Evolutionary conservation across 2,888 invertebrate genomes (phyloP).

Genomic region (Rapana venosa): DNA sequence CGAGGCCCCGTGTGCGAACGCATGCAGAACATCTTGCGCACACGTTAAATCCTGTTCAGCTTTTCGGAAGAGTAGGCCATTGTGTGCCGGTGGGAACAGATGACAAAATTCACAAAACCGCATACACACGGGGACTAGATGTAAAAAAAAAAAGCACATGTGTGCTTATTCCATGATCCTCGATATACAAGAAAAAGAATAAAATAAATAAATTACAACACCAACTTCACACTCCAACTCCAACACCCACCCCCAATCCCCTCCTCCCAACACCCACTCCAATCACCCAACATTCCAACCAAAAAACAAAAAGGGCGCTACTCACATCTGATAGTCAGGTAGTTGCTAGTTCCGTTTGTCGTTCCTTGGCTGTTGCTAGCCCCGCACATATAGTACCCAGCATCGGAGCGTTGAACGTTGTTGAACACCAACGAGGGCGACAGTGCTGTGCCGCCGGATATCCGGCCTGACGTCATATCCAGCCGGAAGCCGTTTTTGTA

Average conservation of each 20-base stretch:
- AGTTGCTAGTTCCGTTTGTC: background rate
- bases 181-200: no score
- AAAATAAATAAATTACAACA: no score
- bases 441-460: background rate
- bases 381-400: constrained; percentile 13
- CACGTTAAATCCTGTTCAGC: no score
- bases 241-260: background rate
- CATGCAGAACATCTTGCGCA: no score
- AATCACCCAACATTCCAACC: background rate
- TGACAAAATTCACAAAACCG: no score
- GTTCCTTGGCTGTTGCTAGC: constrained; percentile 26
- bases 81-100: no score
- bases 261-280: background rate
- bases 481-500: constrained; percentile 33
- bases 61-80: no score
- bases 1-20: no score
- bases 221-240: no score
- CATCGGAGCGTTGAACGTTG: background rate
- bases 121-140: no score
- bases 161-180: no score
- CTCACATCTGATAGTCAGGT: constrained; percentile 30
- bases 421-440: background rate
- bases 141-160: no score
- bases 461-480: constrained; percentile 21
- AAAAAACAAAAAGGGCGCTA: background rate